Conservation (phyloP, 2,888 invertebrate genomes). For the Litoditis marina region DNA sequence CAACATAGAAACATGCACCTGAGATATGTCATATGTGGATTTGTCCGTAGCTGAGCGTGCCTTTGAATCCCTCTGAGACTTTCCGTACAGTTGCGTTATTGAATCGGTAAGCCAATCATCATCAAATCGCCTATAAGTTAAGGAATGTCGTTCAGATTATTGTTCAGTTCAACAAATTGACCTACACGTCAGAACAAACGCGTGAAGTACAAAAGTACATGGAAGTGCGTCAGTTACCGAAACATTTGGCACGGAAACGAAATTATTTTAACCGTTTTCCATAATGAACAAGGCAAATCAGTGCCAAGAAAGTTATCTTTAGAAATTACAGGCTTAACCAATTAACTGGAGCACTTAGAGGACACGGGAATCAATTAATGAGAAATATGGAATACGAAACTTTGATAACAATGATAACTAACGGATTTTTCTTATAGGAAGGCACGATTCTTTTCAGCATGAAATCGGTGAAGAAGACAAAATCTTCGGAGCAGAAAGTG, state of each 20-base stretch:
- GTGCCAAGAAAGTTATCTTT: too few species aligned
- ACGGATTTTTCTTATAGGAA: constrained; percentile 13
- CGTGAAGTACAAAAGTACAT: neutral
- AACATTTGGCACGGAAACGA: too few species aligned
- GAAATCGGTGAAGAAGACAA: constrained; percentile 29
- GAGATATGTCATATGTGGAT: too few species aligned
- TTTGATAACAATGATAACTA: constrained; percentile 3
- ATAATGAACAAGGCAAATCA: too few species aligned
- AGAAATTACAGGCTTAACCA: neutral
- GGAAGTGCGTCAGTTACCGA: too few species aligned
- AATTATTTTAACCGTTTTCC: too few species aligned
- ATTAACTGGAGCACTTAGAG: neutral
- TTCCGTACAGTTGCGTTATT: constrained; percentile 15
- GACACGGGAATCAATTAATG: neutral
- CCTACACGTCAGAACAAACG: too few species aligned
- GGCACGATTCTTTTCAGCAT: constrained; percentile 26
- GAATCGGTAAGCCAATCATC: constrained; percentile 19
- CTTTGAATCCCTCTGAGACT: constrained; percentile 10
- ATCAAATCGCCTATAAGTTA: constrained; percentile 1
- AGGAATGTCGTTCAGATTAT: too few species aligned
- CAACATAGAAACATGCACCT: too few species aligned
- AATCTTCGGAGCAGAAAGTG: constrained; percentile 27
- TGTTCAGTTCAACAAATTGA: too few species aligned
- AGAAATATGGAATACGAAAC: neutral
- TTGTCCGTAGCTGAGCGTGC: constrained; percentile 6